Percentiles rank a stretch among this genome's conserved stretches.
These are phyloP conservation scores for Rhogogaster chlorosoma DNA, from an alignment of 2,888 invertebrate species.

Conservation along the genomic window DNA sequence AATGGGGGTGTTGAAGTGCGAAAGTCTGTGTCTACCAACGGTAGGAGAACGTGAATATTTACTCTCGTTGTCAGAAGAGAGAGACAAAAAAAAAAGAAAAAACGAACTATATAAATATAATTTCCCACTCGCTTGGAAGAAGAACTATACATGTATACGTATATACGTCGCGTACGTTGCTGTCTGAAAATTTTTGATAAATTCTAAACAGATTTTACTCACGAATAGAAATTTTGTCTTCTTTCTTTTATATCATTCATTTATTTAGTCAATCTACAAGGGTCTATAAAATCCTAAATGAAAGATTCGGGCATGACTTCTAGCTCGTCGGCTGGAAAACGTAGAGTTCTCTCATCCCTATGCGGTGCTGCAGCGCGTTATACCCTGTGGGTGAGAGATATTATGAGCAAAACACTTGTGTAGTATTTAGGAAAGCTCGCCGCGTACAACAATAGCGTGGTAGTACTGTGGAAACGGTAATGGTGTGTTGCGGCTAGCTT, in stretches of 20 bases:
- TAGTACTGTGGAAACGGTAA: conserved; percentile 67
- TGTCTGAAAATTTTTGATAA: not conserved
- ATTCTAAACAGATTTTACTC: not conserved
- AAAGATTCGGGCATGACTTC: not conserved
- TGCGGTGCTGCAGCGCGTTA: not conserved
- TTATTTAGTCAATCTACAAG: not conserved
- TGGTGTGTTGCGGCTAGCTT: conserved; percentile 70
- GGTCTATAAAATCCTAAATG: not conserved
- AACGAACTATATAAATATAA: not conserved
- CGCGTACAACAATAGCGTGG: conserved; percentile 53
- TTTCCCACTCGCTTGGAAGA: not conserved
- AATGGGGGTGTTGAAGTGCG: not conserved
- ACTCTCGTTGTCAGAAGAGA: not conserved
- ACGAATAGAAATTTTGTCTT: not conserved
- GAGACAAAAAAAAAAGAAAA: not conserved
- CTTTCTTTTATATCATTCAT: not conserved
- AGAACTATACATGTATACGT: not conserved
- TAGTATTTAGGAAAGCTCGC: conserved; percentile 39
- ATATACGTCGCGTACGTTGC: not conserved
- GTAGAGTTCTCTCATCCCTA: not conserved
- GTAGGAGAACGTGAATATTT: not conserved
- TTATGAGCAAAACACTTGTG: conserved; percentile 32
- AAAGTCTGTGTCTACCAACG: not conserved
- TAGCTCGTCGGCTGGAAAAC: not conserved
- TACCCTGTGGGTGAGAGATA: not conserved